Evolutionary conservation across 2,888 invertebrate species (phyloP), one percentile per base, ranked within the genome.

Genomic region (Lydus trimaculatus): DNA sequence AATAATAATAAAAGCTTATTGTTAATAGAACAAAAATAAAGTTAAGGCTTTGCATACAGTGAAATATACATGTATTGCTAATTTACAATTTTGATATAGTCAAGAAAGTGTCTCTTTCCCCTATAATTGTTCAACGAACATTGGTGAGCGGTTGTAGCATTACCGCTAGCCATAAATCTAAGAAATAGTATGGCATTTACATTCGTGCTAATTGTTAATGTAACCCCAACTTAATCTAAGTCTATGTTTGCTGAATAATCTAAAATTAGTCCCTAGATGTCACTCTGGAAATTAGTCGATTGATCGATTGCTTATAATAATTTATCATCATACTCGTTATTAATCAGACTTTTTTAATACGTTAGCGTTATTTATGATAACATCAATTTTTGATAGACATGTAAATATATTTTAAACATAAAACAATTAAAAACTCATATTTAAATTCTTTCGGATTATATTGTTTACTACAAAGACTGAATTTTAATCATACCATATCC

Each of bases 151-250:
- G 13, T 39, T 31, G 23, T 23, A 20, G 33, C 36, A 60, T 60
- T 61, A 31, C 36, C 31, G 61, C 11, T 61, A 39, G 25, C 61
- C 33, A 61, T 61, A 39, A 39, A 61, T 39, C 39, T 61, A 39
- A 39, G 61, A 56, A 43, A 28, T 31, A 33, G 43, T 61, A 63
- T 59, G 36, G 59, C 63, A 43, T 60, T 64, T 64, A 64, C 67
- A 67, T 64, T 56, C 36, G 39, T 43, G 67, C 64, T 67, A 67
- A 67, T 64, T 67, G 64, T 64, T 58, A 67, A 64, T 33, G 39
- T 43, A 67, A 67, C 64, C 67, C 60, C 61, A 48, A 28, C 43
- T 48, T 59, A 64, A 67, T 67, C 39, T 60, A 48, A 56, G 61
- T 23, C 61, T 64, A 52, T 43, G 61, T 43, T 56, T 25, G 56